Percentiles rank a stretch among this genome's conserved stretches.
Evolutionary conservation across 2,113 vertebrate species (phyloP).

Genomic region (Phrynosoma platyrhinos): DNA sequence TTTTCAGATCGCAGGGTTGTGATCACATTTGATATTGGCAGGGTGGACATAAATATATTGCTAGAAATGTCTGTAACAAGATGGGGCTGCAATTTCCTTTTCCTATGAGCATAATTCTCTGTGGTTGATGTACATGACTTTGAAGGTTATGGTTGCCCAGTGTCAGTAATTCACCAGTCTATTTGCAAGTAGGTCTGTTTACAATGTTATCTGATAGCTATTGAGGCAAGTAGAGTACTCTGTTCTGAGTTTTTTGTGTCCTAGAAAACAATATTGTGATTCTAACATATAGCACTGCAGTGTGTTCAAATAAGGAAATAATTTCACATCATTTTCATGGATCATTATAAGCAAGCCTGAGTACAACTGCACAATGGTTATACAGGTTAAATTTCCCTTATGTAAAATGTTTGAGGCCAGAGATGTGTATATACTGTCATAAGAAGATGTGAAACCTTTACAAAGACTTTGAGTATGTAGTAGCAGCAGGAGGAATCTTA

Average conservation of each 20-base stretch:
- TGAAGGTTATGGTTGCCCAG: constrained; percentile 43
- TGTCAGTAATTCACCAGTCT: constrained; percentile 31
- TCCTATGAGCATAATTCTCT: constrained; percentile 53
- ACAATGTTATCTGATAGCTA: not conserved
- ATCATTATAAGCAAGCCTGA: constrained; percentile 13
- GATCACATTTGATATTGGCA: constrained; percentile 63
- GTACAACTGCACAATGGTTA: not conserved
- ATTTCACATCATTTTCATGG: constrained; percentile 30
- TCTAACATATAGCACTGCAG: constrained; percentile 21
- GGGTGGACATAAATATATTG: constrained; percentile 49
- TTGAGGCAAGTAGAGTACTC: not conserved
- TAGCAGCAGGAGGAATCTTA: not conserved
- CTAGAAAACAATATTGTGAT: constrained; percentile 2
- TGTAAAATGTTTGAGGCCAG: not conserved
- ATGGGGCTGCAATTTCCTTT: constrained; percentile 40
- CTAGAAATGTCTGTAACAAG: constrained; percentile 38
- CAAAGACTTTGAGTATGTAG: not conserved
- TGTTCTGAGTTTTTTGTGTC: constrained; percentile 27
- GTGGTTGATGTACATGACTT: constrained; percentile 50
- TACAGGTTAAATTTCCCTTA: not conserved
- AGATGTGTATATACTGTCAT: too few species aligned
- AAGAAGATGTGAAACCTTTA: not conserved
- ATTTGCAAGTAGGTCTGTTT: constrained; percentile 43
- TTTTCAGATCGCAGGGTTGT: constrained; percentile 47
- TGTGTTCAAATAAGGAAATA: constrained; percentile 33